Evolutionary conservation across 2,888 invertebrate genomes (phyloP), one percentile per base, ranked within the genome.

Genomic region (Acleris holmiana): DNA sequence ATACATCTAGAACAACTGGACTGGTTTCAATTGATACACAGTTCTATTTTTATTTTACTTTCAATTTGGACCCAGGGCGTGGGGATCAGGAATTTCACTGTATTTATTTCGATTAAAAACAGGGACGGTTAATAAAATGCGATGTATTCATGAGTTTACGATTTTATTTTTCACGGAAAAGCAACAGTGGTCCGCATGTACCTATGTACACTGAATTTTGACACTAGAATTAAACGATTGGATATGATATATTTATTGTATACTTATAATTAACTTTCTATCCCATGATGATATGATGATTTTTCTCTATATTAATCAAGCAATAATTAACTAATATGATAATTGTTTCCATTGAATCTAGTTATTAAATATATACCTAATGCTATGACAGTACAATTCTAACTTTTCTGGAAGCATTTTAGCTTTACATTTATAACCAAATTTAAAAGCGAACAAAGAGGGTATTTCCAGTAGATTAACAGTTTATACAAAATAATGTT

Each of bases 161-260:
- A 13, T 35, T 72, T 82, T 81, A 81, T 76, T 77, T 78, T 76
- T 77, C 78, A 76, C 74, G 76, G 77, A 73, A 76, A 85, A 85
- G 86, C 86, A 77, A 80, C 74, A 83, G 82, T 88, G 87, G 87
- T 88, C 88, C 88, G 83, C 80, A 76, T 75, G 65, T 67, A 67
- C 62, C 65, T 65, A 65, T 65, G 60, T 65, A 65, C 65, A 60
- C 29, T 65, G 64, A 70, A 71, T 67, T 70, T 71, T 73, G 73
- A 73, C 71, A 74, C 71, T 73, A 67, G 61, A 44, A 40, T 44
- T 65, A 35, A 55, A 46, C 59, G 55, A 60, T 60, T 61, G 53
- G 21, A 60, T 35, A 59, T 55, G 48, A 54, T 64, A 44, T 17
- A 13, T 54, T 25, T 54, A 47, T 41, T 54, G 29, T 47, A 40